phyloP scores from a whole-genome alignment of 2,888 invertebrate species.

The Rhyacophila evoluta region DNA sequence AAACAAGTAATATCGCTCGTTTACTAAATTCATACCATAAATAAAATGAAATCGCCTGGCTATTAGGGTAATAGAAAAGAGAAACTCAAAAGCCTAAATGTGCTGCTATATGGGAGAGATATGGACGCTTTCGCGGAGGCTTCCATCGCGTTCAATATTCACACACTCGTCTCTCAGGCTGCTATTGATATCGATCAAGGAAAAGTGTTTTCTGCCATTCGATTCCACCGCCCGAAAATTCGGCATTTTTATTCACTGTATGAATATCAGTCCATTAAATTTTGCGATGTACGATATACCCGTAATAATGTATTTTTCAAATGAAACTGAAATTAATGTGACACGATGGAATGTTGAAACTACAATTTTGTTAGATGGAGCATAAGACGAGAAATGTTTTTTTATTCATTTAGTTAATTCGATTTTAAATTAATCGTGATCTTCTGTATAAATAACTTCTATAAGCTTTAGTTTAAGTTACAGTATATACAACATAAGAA shows the following conservation, averaged over 20 bases:
- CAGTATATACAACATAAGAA: no score
- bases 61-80: constrained; percentile 55
- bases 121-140: constrained; percentile 45
- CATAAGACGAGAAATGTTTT: no score
- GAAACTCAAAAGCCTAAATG: constrained; percentile 50
- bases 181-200: constrained; percentile 47
- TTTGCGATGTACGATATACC: not conserved
- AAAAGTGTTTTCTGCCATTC: constrained; percentile 51
- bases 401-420: no score
- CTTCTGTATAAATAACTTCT: no score
- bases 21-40: constrained; percentile 55
- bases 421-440: no score
- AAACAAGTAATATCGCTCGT: constrained; percentile 55
- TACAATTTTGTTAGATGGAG: no score
- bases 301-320: no score
- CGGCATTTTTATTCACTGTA: not conserved
- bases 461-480: no score
- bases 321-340: no score
- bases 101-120: constrained; percentile 50
- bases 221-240: not conserved
- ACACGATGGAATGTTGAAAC: no score
- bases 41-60: constrained; percentile 55
- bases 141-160: constrained; percentile 33
- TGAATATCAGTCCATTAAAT: not conserved
- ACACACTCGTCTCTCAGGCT: not conserved